phyloP scores from a whole-genome alignment of 2,797 vertebrate species.

The Staurois parvus region DNA sequence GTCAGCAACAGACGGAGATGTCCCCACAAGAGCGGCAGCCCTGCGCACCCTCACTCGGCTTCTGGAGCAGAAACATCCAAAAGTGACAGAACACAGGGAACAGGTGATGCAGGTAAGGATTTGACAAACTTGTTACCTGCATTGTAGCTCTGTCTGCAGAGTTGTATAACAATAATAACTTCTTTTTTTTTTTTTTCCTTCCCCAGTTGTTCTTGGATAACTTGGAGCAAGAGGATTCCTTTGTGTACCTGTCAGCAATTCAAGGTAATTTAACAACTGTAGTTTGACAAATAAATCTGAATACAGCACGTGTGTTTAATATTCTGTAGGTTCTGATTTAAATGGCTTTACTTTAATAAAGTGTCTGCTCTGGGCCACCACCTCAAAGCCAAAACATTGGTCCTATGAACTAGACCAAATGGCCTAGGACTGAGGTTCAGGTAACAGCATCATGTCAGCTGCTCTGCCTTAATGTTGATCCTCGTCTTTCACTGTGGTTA shows the following conservation, averaged over 20 bases:
- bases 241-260: constrained; percentile 95
- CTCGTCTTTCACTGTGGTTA: no score
- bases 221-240: constrained; percentile 90
- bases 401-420: no score
- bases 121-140: background rate
- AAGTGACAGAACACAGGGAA: constrained; percentile 77
- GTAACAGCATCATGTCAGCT: no score
- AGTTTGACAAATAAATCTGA: background rate
- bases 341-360: background rate
- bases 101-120: constrained; percentile 82
- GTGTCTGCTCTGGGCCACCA: no score
- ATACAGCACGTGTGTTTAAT: no score
- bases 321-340: background rate
- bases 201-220: constrained; percentile 91
- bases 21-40: constrained; percentile 83
- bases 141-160: background rate
- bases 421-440: no score
- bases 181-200: constrained; percentile 59
- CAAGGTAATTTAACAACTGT: constrained; percentile 81
- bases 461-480: no score
- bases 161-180: background rate
- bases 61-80: constrained; percentile 71
- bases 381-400: no score
- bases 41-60: constrained; percentile 79
- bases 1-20: constrained; percentile 84